A percentile compares a stretch with the other conserved stretches of the same genome.
These are phyloP conservation scores for Tetramorium bicarinatum DNA, from an alignment of 2,888 invertebrate species.

Conservation along the genomic window DNA sequence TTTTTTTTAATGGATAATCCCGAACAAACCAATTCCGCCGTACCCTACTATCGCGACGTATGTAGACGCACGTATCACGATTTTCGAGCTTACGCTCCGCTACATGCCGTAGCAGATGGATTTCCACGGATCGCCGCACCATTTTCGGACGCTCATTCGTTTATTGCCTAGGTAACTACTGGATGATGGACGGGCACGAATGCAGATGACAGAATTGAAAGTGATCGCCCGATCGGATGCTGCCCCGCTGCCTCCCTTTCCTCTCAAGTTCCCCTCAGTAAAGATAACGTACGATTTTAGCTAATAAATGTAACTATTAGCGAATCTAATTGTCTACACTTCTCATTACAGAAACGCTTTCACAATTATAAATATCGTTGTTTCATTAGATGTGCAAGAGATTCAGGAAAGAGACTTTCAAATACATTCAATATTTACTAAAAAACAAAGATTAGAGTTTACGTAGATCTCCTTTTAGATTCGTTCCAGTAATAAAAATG, in stretches of 20 bases:
- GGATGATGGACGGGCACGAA: conserved; percentile 57
- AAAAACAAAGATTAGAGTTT: neutral
- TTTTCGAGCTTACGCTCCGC: conserved; percentile 57
- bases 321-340: neutral
- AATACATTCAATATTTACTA: conserved; percentile 9
- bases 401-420: neutral
- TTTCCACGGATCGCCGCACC: conserved; percentile 57
- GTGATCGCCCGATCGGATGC: conserved; percentile 42
- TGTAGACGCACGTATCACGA: conserved; percentile 67
- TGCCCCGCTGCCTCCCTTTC: neutral
- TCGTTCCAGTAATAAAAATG: neutral
- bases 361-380: neutral
- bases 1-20: conserved; percentile 74
- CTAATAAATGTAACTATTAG: neutral
- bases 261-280: neutral
- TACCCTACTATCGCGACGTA: conserved; percentile 60
- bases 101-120: conserved; percentile 50
- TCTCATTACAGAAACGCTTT: neutral
- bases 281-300: conserved; percentile 21
- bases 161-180: conserved; percentile 57
- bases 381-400: neutral
- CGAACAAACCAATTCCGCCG: conserved; percentile 63
- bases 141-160: conserved; percentile 57
- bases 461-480: neutral
- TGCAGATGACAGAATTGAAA: conserved; percentile 59